Evolutionary conservation across 2,888 invertebrate genomes (phyloP).

Genomic region (Drosophila stalkeri): DNA sequence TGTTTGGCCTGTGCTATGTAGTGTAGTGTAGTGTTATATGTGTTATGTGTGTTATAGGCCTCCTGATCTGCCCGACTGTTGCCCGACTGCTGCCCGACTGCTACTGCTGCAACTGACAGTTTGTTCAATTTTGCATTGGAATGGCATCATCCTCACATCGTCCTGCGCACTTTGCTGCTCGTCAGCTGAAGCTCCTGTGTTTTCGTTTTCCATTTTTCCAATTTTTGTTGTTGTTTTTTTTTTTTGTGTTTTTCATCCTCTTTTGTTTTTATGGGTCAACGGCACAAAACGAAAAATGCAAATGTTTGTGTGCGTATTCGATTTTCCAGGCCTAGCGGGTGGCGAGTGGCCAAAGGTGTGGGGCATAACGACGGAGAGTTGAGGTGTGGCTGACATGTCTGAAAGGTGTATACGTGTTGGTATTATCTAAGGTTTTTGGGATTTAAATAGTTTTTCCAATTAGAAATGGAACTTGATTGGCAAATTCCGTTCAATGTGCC

Average conservation of each 20-base stretch:
- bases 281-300: constrained; percentile 56
- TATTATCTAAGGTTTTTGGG: constrained; percentile 49
- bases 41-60: constrained; percentile 24
- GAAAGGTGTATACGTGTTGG: constrained; percentile 46
- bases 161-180: constrained; percentile 17
- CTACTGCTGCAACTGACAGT: constrained; percentile 64
- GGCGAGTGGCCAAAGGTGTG: too few species aligned
- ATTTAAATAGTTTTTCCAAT: constrained; percentile 52
- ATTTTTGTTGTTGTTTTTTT: neutral
- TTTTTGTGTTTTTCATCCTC: neutral
- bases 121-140: constrained; percentile 73
- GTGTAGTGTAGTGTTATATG: constrained; percentile 37
- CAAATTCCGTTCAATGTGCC: constrained; percentile 19
- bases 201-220: neutral
- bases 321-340: neutral
- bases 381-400: constrained; percentile 29
- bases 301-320: constrained; percentile 48
- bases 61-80: constrained; percentile 33
- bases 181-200: constrained; percentile 20
- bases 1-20: constrained; percentile 27
- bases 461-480: constrained; percentile 44
- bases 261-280: constrained; percentile 72
- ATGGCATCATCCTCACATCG: constrained; percentile 20
- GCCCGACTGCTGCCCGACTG: neutral
- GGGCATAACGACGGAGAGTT: neutral